Evolutionary conservation across 2,797 vertebrate genomes (phyloP).

Genomic region (Saxicola maurus): DNA sequence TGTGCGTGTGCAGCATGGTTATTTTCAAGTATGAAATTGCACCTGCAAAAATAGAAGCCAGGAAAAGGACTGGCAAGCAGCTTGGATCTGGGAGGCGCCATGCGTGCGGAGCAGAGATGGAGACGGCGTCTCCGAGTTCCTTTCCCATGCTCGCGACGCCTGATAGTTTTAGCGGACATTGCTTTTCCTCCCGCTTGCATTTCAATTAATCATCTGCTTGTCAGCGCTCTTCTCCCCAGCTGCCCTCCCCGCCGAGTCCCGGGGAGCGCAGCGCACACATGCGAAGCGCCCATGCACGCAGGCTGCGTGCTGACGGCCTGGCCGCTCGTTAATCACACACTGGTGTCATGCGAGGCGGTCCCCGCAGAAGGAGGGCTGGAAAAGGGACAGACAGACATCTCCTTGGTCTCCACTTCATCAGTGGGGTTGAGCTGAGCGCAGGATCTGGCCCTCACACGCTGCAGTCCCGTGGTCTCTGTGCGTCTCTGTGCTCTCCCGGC

Average conservation of each 20-base stretch:
- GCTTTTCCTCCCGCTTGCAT: conserved; percentile 38
- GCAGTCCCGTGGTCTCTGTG: rapidly evolving
- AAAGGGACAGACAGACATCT: not conserved
- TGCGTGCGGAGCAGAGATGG: not conserved
- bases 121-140: not conserved
- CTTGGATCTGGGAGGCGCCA: not conserved
- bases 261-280: not conserved
- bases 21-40: conserved; percentile 40
- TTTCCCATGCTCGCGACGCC: conserved; percentile 29
- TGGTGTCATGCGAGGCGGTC: not conserved
- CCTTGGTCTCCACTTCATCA: not conserved
- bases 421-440: not conserved
- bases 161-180: conserved; percentile 53
- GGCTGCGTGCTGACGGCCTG: not conserved
- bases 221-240: conserved; percentile 14
- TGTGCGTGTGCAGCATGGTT: conserved; percentile 21
- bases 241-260: not conserved
- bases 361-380: not conserved
- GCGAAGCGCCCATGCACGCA: conserved; percentile 31
- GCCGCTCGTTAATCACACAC: not conserved
- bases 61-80: conserved; percentile 13
- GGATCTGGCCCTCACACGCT: not conserved
- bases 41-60: conserved; percentile 59
- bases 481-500: rapidly evolving
- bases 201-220: conserved; percentile 62